Evolutionary conservation across 1,140 invertebrate species (phyloP).

Genomic region (Tetramorium simillimum): DNA sequence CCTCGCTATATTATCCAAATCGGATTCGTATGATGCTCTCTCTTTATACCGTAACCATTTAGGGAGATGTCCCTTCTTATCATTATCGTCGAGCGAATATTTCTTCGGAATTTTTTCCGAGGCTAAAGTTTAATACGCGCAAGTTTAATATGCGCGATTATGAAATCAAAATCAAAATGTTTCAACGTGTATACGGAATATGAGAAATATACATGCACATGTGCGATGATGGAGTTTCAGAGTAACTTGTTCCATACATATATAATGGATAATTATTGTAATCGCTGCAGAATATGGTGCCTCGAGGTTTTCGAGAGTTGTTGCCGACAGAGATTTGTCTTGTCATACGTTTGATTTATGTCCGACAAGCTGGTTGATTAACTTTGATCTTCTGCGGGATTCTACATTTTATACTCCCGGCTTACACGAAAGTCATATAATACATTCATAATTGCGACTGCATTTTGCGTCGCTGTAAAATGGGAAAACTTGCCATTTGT

Average conservation of each 20-base stretch:
- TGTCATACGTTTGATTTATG: conserved; percentile 35
- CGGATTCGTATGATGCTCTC: conserved; percentile 51
- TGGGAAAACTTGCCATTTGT: background rate
- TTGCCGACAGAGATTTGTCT: conserved; percentile 35
- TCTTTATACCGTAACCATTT: conserved; percentile 62
- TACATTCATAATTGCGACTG: background rate
- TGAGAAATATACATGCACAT: background rate
- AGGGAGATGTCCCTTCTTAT: conserved; percentile 43
- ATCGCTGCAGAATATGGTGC: background rate
- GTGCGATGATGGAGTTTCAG: background rate
- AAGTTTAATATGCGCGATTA: conserved; percentile 23
- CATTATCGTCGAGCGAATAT: conserved; percentile 30
- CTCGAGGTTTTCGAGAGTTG: conserved; percentile 36
- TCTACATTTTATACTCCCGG: background rate
- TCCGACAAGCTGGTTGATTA: background rate
- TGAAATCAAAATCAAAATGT: conserved; percentile 19
- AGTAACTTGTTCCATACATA: background rate
- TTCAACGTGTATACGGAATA: background rate
- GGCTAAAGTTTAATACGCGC: background rate
- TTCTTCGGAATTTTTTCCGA: conserved; percentile 24
- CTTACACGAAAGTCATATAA: background rate
- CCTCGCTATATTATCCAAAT: conserved; percentile 24
- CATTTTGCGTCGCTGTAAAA: too few relatives aligned
- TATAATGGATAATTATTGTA: conserved; percentile 25
- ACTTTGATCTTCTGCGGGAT: background rate